phyloP scores from a whole-genome alignment of 2,888 invertebrate genomes.

The Cryptus viduatorius region DNA sequence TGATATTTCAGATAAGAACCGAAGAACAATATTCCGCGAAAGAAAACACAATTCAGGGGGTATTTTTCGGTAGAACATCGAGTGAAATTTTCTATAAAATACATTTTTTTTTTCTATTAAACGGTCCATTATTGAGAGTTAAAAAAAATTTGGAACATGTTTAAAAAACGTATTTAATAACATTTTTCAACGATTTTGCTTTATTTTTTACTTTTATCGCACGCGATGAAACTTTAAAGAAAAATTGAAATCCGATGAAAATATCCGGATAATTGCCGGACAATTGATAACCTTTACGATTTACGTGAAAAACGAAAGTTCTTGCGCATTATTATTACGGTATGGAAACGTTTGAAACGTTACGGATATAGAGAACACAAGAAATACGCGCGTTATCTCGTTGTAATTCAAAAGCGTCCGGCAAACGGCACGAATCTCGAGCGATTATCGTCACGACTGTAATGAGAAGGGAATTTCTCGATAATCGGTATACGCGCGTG shows the following conservation, averaged over 20 bases:
- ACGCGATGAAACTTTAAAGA: background rate
- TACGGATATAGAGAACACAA: conserved; percentile 6
- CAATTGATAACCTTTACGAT: background rate
- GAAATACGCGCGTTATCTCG: conserved; percentile 41
- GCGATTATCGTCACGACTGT: conserved; percentile 21
- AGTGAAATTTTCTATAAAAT: too few relatives aligned
- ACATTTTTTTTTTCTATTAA: too few relatives aligned
- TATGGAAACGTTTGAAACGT: conserved; percentile 49
- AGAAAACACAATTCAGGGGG: too few relatives aligned
- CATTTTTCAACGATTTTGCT: too few relatives aligned
- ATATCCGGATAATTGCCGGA: background rate
- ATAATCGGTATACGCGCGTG: conserved; percentile 16
- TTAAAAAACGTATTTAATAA: too few relatives aligned
- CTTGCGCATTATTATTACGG: conserved; percentile 47
- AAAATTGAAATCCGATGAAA: background rate
- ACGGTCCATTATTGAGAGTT: too few relatives aligned
- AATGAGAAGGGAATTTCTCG: conserved; percentile 24
- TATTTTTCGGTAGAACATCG: too few relatives aligned
- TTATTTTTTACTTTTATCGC: background rate
- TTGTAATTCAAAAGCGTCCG: conserved; percentile 26
- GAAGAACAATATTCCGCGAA: too few relatives aligned
- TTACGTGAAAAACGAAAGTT: conserved; percentile 25
- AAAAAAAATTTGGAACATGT: too few relatives aligned
- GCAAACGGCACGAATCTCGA: conserved; percentile 31
- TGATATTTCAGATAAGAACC: too few relatives aligned